Percentiles rank a stretch among this genome's conserved stretches.
These are phyloP conservation scores for Chromobotia macracanthus DNA, from an alignment of 2,797 vertebrate species.

Conservation along the genomic window DNA sequence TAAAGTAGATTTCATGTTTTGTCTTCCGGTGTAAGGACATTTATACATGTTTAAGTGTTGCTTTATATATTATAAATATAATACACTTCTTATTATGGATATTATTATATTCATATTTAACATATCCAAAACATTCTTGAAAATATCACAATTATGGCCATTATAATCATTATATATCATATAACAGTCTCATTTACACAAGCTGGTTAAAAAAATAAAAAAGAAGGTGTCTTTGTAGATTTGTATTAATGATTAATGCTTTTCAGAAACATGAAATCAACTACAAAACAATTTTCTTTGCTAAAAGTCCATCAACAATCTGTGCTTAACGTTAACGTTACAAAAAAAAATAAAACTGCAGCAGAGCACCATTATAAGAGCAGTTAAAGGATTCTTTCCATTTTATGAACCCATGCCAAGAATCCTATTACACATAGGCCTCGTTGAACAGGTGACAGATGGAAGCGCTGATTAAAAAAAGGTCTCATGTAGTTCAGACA, in stretches of 20 bases:
- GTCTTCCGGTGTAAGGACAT: too few relatives aligned
- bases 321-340: conserved; percentile 46
- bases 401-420: conserved; percentile 37
- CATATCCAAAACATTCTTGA: too few relatives aligned
- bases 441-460: conserved; percentile 52
- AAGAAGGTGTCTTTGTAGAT: background rate
- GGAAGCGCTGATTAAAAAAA: conserved; percentile 51
- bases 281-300: conserved; percentile 10
- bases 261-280: background rate
- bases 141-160: too few relatives aligned
- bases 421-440: conserved; percentile 15
- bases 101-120: too few relatives aligned
- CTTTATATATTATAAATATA: too few relatives aligned
- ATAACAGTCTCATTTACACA: too few relatives aligned
- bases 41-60: too few relatives aligned
- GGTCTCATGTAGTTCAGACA: conserved; percentile 33
- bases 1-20: too few relatives aligned
- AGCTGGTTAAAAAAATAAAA: too few relatives aligned
- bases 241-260: background rate
- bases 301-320: conserved; percentile 34
- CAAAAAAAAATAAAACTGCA: conserved; percentile 15
- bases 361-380: conserved; percentile 36
- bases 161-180: too few relatives aligned
- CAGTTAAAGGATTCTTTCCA: conserved; percentile 5
- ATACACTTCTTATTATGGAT: too few relatives aligned